Conservation (phyloP, 2,888 invertebrate genomes). For the Watsonalla cultraria region DNA sequence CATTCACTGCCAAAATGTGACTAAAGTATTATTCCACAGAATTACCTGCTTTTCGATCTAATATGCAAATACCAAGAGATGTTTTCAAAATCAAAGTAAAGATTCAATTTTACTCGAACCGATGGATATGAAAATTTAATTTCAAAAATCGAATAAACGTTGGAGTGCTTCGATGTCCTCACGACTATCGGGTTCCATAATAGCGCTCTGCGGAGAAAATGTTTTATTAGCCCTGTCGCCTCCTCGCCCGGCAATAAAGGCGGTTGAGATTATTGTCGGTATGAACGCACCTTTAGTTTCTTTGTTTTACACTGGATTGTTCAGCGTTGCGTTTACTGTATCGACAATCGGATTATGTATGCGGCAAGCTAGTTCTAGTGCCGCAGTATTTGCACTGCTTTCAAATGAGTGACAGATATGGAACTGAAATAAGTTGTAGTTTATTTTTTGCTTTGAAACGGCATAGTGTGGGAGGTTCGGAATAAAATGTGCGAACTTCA, state of each 20-base stretch:
- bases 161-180: conserved; percentile 33
- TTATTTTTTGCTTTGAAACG: background rate
- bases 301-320: conserved; percentile 34
- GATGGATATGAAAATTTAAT: conserved; percentile 42
- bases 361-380: conserved; percentile 9
- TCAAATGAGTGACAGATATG: conserved; percentile 8
- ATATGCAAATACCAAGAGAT: background rate
- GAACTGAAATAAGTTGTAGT: conserved; percentile 1
- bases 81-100: background rate
- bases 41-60: background rate
- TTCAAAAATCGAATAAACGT: conserved; percentile 42
- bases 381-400: conserved; percentile 9
- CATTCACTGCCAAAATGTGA: too few species aligned
- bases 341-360: conserved; percentile 28
- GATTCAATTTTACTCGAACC: conserved; percentile 18
- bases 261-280: conserved; percentile 34
- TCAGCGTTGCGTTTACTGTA: conserved; percentile 23
- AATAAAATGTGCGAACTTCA: background rate
- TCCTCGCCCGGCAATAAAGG: conserved; percentile 39
- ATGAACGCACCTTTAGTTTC: conserved; percentile 38
- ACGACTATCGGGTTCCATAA: conserved; percentile 52
- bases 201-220: conserved; percentile 38
- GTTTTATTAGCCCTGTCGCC: conserved; percentile 46
- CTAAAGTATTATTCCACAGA: too few species aligned
- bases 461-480: background rate